Conservation (phyloP, 1,140 invertebrate species). For the Aphidius gifuensis region DNA sequence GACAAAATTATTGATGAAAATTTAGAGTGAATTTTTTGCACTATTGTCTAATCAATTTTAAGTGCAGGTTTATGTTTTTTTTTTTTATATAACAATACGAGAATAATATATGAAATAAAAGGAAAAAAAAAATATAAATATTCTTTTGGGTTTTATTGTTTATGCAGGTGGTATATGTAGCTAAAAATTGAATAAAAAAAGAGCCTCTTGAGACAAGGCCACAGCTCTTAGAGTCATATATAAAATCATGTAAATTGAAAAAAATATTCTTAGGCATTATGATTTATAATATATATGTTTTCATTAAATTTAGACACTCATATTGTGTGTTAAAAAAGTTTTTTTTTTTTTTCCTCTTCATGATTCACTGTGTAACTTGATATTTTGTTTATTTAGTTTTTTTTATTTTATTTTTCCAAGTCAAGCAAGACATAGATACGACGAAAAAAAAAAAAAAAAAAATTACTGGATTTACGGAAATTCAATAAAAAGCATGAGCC, state of each 20-base stretch:
- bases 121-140: not conserved
- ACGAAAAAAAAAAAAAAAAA: not conserved
- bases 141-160: not conserved
- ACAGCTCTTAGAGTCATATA: slow-evolving; percentile 6
- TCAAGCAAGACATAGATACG: not conserved
- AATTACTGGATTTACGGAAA: slow-evolving; percentile 37
- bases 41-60: too few species aligned
- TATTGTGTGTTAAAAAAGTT: not conserved
- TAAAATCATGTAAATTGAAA: slow-evolving; percentile 25
- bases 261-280: slow-evolving; percentile 22
- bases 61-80: not conserved
- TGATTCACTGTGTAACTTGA: not conserved
- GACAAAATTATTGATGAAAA: too few species aligned
- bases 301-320: slow-evolving; percentile 10
- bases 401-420: too few species aligned
- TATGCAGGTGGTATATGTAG: not conserved
- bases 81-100: not conserved
- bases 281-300: slow-evolving; percentile 24
- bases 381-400: not conserved
- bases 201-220: slow-evolving; percentile 6
- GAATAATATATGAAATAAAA: too few species aligned
- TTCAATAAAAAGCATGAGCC: slow-evolving; percentile 50
- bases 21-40: too few species aligned
- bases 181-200: not conserved
- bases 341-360: slow-evolving; percentile 9